A percentile compares a stretch with the other conserved stretches of the same genome.
phyloP scores from a whole-genome alignment of 2,888 invertebrate genomes.

The Aporophyla lueneburgensis region DNA sequence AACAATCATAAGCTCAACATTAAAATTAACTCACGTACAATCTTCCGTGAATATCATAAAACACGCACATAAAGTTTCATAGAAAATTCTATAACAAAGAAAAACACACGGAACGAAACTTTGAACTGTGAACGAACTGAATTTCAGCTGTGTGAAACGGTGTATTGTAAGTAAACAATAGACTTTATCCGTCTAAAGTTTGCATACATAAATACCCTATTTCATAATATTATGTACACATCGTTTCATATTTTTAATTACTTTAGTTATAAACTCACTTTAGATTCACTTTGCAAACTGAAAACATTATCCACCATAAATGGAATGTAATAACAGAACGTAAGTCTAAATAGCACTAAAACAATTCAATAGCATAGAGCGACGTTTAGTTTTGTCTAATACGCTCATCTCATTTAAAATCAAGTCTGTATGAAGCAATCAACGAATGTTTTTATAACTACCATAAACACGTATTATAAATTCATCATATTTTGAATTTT shows the following conservation, averaged over 20 bases:
- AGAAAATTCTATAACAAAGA: background rate
- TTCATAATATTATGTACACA: slow-evolving; percentile 8
- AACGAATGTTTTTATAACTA: slow-evolving; percentile 26
- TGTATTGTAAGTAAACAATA: slow-evolving; percentile 21
- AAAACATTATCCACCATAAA: slow-evolving; percentile 8
- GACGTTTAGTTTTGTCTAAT: background rate
- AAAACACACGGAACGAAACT: background rate
- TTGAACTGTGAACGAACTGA: slow-evolving; percentile 3
- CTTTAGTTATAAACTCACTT: background rate
- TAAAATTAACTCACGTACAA: background rate
- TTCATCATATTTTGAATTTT: slow-evolving; percentile 35
- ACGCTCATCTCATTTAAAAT: slow-evolving; percentile 12
- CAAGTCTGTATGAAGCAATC: slow-evolving; percentile 40
- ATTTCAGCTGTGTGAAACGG: slow-evolving; percentile 14
- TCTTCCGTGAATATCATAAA: background rate
- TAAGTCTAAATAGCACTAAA: background rate
- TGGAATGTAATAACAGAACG: background rate
- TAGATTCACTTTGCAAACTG: slow-evolving; percentile 11
- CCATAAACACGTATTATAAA: slow-evolving; percentile 19
- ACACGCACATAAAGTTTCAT: background rate
- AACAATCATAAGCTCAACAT: background rate
- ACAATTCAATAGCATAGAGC: background rate
- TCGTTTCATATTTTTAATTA: background rate
- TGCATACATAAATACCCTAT: background rate
- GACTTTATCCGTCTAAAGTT: background rate